A percentile compares a stretch with the other conserved stretches of the same genome.
These are phyloP conservation scores for Drosophila teissieri DNA, from an alignment of 1,140 invertebrate genomes.

Conservation along the genomic window DNA sequence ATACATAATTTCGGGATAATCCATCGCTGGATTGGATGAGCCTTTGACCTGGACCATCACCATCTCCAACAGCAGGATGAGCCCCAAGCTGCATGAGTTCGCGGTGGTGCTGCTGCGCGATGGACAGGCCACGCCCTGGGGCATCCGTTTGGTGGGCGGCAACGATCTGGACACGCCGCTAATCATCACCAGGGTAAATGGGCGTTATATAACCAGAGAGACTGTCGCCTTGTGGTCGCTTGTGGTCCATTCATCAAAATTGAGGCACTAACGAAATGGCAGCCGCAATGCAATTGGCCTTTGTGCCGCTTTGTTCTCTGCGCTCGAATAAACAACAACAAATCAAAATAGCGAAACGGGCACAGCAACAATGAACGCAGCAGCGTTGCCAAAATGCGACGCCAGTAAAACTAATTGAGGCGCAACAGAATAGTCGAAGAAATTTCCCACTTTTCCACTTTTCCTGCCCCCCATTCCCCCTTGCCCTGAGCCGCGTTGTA, in stretches of 20 bases:
- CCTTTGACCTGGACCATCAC: neutral
- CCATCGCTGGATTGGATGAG: constrained; percentile 18
- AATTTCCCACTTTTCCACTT: neutral
- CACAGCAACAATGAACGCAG: constrained; percentile 32
- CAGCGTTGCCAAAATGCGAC: constrained; percentile 46
- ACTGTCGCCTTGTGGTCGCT: constrained; percentile 48
- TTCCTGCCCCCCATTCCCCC: too few species aligned
- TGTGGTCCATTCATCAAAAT: constrained; percentile 61
- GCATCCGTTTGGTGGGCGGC: constrained; percentile 95
- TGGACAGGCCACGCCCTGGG: constrained; percentile 92
- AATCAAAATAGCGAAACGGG: constrained; percentile 73
- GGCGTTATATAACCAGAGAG: constrained; percentile 66
- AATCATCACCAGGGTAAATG: constrained; percentile 93
- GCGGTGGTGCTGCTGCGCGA: constrained; percentile 91
- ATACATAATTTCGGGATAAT: constrained; percentile 14
- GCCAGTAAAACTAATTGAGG: constrained; percentile 80
- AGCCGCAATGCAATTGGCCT: constrained; percentile 63
- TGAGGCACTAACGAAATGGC: constrained; percentile 1
- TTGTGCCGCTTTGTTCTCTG: constrained; percentile 47
- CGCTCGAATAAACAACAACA: constrained; percentile 63
- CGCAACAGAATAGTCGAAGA: constrained; percentile 51
- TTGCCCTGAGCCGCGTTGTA: constrained; percentile 40
- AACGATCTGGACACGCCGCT: constrained; percentile 94
- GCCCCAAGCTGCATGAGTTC: constrained; percentile 89
- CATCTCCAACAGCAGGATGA: constrained; percentile 68